Evolutionary conservation across 1,140 invertebrate genomes (phyloP).

Genomic region (Callitettix versicolor): DNA sequence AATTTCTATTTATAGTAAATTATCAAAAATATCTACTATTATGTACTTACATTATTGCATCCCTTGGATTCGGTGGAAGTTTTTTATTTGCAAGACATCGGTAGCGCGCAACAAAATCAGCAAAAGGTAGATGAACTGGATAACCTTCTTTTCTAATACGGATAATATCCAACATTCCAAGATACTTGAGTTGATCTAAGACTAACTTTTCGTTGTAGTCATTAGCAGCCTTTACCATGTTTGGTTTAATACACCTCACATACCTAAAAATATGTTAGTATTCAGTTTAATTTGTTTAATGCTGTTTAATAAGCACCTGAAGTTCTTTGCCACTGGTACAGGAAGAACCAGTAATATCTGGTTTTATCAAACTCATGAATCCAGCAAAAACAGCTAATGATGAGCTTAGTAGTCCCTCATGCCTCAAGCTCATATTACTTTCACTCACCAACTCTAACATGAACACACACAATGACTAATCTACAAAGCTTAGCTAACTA

Average conservation of each 20-base stretch:
- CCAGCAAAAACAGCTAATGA: too few species aligned
- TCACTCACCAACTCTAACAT: too few species aligned
- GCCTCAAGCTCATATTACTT: too few species aligned
- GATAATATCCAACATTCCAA: conserved; percentile 94
- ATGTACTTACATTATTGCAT: conserved; percentile 43
- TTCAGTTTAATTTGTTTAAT: background rate
- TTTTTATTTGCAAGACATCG: conserved; percentile 48
- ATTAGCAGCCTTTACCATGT: conserved; percentile 74
- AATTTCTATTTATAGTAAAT: too few species aligned
- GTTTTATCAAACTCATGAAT: too few species aligned
- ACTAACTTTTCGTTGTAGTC: conserved; percentile 76
- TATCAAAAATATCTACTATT: too few species aligned
- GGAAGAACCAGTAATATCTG: too few species aligned
- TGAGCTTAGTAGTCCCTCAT: too few species aligned
- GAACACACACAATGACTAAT: too few species aligned
- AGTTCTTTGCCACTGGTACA: too few species aligned
- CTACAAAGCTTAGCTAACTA: too few species aligned
- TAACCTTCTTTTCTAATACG: conserved; percentile 86
- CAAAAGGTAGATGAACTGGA: conserved; percentile 73
- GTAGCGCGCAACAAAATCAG: conserved; percentile 70
- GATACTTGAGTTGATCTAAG: conserved; percentile 80
- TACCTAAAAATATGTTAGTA: conserved; percentile 47
- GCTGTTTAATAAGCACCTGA: too few species aligned
- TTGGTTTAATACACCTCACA: conserved; percentile 91
- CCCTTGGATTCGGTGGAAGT: conserved; percentile 33